Evolutionary conservation across 2,797 vertebrate genomes (phyloP).

Genomic region (Acestrorhynchus altus): DNA sequence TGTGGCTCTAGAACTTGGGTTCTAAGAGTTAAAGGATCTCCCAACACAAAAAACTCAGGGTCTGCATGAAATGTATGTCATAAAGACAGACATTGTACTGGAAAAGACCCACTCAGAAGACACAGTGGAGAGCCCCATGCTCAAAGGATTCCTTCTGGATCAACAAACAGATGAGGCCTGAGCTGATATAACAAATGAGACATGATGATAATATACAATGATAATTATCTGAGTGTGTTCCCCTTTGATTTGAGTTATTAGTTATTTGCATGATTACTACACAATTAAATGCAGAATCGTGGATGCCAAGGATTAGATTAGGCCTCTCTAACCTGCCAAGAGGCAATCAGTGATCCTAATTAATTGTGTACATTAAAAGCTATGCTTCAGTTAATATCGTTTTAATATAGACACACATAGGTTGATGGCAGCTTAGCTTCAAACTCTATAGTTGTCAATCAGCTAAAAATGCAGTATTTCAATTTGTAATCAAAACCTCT

Average conservation of each 20-base stretch:
- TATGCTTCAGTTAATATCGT: slow-evolving; percentile 43
- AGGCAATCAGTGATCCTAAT: slow-evolving; percentile 49
- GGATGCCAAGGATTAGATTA: slow-evolving; percentile 53
- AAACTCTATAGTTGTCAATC: not conserved
- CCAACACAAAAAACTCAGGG: not conserved
- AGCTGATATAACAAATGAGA: slow-evolving; percentile 40
- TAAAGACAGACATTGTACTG: not conserved
- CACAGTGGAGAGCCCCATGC: not conserved
- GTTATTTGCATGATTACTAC: slow-evolving; percentile 49
- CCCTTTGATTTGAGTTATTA: slow-evolving; percentile 41
- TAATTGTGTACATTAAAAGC: slow-evolving; percentile 52
- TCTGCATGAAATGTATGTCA: slow-evolving; percentile 13
- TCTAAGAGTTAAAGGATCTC: no score
- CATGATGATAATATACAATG: slow-evolving; percentile 21
- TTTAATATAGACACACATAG: slow-evolving; percentile 40
- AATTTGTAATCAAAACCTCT: slow-evolving; percentile 23
- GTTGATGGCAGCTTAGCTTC: slow-evolving; percentile 38
- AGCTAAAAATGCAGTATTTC: slow-evolving; percentile 14
- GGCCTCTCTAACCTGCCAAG: slow-evolving; percentile 47
- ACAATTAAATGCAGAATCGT: slow-evolving; percentile 52
- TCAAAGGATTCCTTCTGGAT: slow-evolving; percentile 14
- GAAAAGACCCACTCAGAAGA: not conserved
- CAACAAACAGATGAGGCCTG: slow-evolving; percentile 28
- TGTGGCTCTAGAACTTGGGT: no score
- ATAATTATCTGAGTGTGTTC: slow-evolving; percentile 37